These are phyloP conservation scores for Penaeus vannamei DNA, from an alignment of 1,140 invertebrate species.

Conservation along the genomic window DNA sequence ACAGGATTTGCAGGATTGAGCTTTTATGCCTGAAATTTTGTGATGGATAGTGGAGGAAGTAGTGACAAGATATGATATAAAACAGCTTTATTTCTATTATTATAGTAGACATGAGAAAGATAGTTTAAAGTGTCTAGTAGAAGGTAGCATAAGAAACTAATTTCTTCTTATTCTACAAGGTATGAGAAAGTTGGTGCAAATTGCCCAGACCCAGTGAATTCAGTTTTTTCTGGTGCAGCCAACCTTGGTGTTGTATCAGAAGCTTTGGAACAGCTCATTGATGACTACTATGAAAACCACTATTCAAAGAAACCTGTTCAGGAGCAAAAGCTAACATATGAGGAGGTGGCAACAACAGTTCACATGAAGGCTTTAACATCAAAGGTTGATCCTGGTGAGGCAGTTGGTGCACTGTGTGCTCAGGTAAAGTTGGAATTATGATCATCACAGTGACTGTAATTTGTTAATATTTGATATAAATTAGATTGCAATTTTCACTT, in stretches of 20 bases:
- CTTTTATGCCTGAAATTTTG: no score
- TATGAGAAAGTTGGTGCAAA: slow-evolving; percentile 68
- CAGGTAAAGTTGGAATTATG: slow-evolving; percentile 73
- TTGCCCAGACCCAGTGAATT: slow-evolving; percentile 80
- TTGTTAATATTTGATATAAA: slow-evolving; percentile 34
- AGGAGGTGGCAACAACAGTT: slow-evolving; percentile 80
- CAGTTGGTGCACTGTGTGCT: slow-evolving; percentile 95
- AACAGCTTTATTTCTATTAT: no score
- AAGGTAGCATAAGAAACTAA: slow-evolving; percentile 2
- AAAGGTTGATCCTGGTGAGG: slow-evolving; percentile 90
- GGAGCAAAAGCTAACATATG: slow-evolving; percentile 34
- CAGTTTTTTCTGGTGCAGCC: slow-evolving; percentile 80
- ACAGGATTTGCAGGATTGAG: no score
- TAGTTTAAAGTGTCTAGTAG: neutral
- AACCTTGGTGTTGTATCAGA: slow-evolving; percentile 89
- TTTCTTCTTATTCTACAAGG: slow-evolving; percentile 56
- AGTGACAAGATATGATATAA: no score
- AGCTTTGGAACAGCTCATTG: slow-evolving; percentile 80
- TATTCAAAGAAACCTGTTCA: slow-evolving; percentile 72
- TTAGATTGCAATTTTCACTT: neutral
- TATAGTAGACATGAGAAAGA: neutral
- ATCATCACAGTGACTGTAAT: neutral
- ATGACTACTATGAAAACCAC: slow-evolving; percentile 77
- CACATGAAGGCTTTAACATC: slow-evolving; percentile 84
- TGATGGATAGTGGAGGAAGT: no score